Conservation (phyloP, 2,888 invertebrate species). For the Sussaba pulchella region DNA sequence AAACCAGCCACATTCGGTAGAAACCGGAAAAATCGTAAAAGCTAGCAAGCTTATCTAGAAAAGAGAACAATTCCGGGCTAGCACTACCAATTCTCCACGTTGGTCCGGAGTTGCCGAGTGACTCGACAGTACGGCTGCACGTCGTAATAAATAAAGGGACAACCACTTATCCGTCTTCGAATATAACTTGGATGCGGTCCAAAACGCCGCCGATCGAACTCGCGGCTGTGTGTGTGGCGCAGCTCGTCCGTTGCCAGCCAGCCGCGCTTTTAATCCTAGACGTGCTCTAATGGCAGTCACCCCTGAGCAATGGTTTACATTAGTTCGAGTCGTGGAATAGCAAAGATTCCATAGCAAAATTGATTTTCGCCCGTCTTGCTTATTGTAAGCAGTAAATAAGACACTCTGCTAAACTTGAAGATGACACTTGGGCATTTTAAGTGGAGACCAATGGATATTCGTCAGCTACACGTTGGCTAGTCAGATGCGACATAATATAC, state of each 20-base stretch:
- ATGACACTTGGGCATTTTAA: constrained; percentile 1
- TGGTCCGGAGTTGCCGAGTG: constrained; percentile 49
- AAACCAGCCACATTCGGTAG: constrained; percentile 12
- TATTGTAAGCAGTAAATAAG: constrained; percentile 51
- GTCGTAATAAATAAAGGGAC: constrained; percentile 69
- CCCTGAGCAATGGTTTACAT: constrained; percentile 51
- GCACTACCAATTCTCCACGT: constrained; percentile 49
- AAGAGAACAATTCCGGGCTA: constrained; percentile 50
- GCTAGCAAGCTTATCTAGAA: constrained; percentile 49
- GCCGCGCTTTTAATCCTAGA: constrained; percentile 57
- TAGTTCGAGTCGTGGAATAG: constrained; percentile 46
- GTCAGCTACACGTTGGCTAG: constrained; percentile 1
- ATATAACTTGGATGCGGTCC: constrained; percentile 68
- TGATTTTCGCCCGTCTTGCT: constrained; percentile 29
- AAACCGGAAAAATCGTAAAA: constrained; percentile 53
- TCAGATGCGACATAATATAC: constrained; percentile 36
- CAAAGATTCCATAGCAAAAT: constrained; percentile 5
- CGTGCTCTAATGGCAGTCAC: constrained; percentile 44
- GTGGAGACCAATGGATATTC: not conserved
- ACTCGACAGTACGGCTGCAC: constrained; percentile 57
- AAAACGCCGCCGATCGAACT: constrained; percentile 68
- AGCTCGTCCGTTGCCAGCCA: constrained; percentile 40
- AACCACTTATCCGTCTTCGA: constrained; percentile 69
- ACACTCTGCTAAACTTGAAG: constrained; percentile 39
- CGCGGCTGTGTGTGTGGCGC: constrained; percentile 47